A percentile compares a stretch with the other conserved stretches of the same genome.
phyloP scores from a whole-genome alignment of 2,888 invertebrate species.

The Plebejus anna region DNA sequence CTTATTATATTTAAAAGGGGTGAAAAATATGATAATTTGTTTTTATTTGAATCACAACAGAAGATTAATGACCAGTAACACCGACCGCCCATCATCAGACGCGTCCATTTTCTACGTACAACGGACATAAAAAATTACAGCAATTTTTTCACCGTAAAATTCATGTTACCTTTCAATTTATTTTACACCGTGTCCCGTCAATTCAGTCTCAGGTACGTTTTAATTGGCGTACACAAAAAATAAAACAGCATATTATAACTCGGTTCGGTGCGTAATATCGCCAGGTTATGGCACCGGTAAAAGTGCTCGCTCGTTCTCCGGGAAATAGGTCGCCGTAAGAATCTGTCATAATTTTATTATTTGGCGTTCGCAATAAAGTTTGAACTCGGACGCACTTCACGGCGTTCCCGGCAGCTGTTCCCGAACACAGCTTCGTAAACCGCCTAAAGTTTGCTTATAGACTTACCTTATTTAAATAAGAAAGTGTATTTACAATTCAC shows the following conservation, averaged over 20 bases:
- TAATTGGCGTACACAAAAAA: constrained; percentile 1
- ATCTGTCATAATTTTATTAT: constrained; percentile 28
- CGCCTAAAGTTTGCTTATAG: constrained; percentile 4
- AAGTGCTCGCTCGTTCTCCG: constrained; percentile 23
- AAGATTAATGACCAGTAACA: background rate
- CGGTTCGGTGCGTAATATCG: constrained; percentile 7
- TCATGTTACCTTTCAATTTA: constrained; percentile 18
- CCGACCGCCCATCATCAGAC: background rate
- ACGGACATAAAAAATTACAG: constrained; percentile 16
- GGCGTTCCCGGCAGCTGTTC: constrained; percentile 22
- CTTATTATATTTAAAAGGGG: background rate
- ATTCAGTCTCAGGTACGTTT: constrained; percentile 13
- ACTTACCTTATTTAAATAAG: constrained; percentile 27
- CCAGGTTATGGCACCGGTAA: constrained; percentile 11
- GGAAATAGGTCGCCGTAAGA: constrained; percentile 27
- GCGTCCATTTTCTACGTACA: background rate
- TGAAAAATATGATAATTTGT: background rate
- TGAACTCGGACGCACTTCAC: constrained; percentile 28
- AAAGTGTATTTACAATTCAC: background rate
- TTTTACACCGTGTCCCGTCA: constrained; percentile 1
- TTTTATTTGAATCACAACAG: constrained; percentile 1
- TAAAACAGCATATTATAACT: constrained; percentile 17
- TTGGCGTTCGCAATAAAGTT: constrained; percentile 27
- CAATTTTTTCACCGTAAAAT: background rate
- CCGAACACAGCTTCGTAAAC: constrained; percentile 14